phyloP scores from a whole-genome alignment of 2,113 vertebrate genomes.

The Ciconia boyciana region DNA sequence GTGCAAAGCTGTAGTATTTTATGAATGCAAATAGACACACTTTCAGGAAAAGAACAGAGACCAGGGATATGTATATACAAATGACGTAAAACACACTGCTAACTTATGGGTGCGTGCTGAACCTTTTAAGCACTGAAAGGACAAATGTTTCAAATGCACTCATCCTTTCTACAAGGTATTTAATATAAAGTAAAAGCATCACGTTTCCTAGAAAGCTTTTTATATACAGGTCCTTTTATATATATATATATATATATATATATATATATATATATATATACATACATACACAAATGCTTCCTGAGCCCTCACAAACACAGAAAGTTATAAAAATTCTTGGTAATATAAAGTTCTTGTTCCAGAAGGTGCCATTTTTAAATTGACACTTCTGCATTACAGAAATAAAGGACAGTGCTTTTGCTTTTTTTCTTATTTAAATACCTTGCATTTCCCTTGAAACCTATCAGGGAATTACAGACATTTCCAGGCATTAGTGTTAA shows the following conservation, averaged over 20 bases:
- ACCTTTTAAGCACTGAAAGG: not conserved
- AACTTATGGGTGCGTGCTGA: not conserved
- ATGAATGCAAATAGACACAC: not conserved
- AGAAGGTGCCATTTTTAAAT: not conserved
- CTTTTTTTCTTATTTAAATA: not conserved
- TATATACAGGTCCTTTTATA: not conserved
- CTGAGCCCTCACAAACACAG: not conserved
- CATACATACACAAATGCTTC: not conserved
- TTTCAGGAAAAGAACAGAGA: not conserved
- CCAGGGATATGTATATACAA: not conserved
- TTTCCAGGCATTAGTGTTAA: not conserved
- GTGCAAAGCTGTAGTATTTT: not conserved
- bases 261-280: too few species aligned
- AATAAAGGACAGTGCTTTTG: not conserved
- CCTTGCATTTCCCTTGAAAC: not conserved
- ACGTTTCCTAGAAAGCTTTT: constrained; percentile 22
- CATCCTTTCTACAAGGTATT: constrained; percentile 17
- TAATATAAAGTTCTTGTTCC: not conserved
- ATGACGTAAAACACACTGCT: not conserved
- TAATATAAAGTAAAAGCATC: not conserved
- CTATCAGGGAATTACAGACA: not conserved
- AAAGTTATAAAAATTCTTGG: not conserved
- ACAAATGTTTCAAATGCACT: not conserved
- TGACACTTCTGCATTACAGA: not conserved
- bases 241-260: too few species aligned